Evolutionary conservation across 2,113 vertebrate genomes (phyloP).

Genomic region (Microtus montanus): DNA sequence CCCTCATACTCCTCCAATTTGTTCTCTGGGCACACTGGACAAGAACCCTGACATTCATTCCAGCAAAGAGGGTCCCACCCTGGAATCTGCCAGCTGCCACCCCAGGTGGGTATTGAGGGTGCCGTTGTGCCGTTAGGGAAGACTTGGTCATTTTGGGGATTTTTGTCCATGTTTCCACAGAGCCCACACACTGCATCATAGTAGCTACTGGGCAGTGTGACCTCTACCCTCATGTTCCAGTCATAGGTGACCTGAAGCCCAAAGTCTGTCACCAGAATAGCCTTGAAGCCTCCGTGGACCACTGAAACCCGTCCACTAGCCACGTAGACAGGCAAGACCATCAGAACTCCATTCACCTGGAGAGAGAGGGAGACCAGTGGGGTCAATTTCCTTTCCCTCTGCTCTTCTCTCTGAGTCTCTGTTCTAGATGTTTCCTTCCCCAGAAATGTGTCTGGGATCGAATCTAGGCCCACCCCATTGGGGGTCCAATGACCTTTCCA

Average conservation of each 20-base stretch:
- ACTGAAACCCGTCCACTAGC: slow-evolving; percentile 66
- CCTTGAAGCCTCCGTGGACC: slow-evolving; percentile 70
- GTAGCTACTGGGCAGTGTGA: slow-evolving; percentile 87
- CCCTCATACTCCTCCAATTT: slow-evolving; percentile 58
- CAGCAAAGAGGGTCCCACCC: slow-evolving; percentile 85
- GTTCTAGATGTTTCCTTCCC: not conserved
- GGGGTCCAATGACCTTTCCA: not conserved
- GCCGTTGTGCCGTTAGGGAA: not conserved
- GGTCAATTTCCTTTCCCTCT: not conserved
- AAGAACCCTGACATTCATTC: slow-evolving; percentile 83
- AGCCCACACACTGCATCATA: slow-evolving; percentile 81
- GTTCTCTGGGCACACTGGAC: slow-evolving; percentile 82
- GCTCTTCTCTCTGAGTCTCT: not conserved
- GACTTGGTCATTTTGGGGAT: slow-evolving; percentile 74
- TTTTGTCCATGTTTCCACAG: slow-evolving; percentile 87
- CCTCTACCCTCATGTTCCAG: slow-evolving; percentile 82
- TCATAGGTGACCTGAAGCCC: slow-evolving; percentile 87
- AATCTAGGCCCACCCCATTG: not conserved
- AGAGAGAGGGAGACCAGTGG: not conserved
- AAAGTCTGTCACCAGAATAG: slow-evolving; percentile 80
- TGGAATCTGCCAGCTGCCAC: slow-evolving; percentile 80
- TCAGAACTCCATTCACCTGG: slow-evolving; percentile 79
- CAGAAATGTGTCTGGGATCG: not conserved
- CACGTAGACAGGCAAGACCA: slow-evolving; percentile 74
- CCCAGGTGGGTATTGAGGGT: slow-evolving; percentile 80